Base-by-base conservation (phyloP, 1,140 invertebrate species). In the Metopolophium dirhodum region DNA sequence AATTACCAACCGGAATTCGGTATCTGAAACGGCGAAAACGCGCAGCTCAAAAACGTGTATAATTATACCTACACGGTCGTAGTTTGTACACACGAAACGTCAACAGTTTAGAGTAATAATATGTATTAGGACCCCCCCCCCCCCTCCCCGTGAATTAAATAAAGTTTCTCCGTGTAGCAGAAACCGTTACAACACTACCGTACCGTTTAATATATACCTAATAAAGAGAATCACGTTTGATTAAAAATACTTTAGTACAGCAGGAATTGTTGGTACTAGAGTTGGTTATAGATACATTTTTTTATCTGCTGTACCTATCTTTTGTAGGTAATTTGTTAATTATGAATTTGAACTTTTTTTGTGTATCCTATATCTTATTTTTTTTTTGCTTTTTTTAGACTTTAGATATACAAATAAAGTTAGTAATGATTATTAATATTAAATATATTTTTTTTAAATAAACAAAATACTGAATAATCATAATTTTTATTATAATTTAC, bases 1-100 rank as follows among this genome's bases (percentile, higher is more conserved):
- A 90, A 97, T 95, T 18, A 95, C 82, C 83, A 95, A 93, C 45
- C 97, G 96, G 95, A 97, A 97, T 95, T 97, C 97, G 82, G 96
- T 97, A 47, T 96, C 97, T 97, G 94, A 94, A 95, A 94, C 41
- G 18, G 86, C 45, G 51, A 83, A 85, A 91, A 91, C 14, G n/a
- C 30, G 20, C 1, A 18, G 7, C 8, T 37, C 7, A 51, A 92
- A 90, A 83, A 30, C 77, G 68, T 61, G 51, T 83, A 47, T 51
- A n/a, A 77, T 35, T 77, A 57, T 26, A 77, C n/a, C 11, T n/a
- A 77, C 30, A 77, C n/a, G n/a, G 30, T 77, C n/a, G 61, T n/a
- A 68, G 30, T 30, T n/a, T n/a, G 3, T 7, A n/a, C 61, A n/a
- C 61, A 30, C 30, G 30, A 77, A n/a, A 68, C 61, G n/a, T 77